A percentile compares a stretch with the other conserved stretches of the same genome.
These are phyloP conservation scores for Podarcis cretensis DNA, from an alignment of 2,113 vertebrate species.

Conservation along the genomic window DNA sequence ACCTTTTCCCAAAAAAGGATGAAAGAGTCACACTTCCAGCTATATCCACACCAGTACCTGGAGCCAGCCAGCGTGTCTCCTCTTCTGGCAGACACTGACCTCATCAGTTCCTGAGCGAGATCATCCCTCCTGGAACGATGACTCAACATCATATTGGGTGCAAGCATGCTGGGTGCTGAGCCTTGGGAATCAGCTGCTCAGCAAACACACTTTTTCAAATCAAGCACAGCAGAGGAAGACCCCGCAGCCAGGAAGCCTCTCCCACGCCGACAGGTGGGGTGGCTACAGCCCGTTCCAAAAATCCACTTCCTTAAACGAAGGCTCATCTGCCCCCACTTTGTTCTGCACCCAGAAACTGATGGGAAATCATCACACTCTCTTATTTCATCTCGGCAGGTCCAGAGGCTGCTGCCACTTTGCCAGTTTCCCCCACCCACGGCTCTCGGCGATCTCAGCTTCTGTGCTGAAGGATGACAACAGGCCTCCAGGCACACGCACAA, in stretches of 20 bases:
- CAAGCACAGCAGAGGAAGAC: neutral
- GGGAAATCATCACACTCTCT: too few species aligned
- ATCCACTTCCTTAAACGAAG: neutral
- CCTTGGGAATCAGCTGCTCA: too few species aligned
- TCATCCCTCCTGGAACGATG: fast-evolving
- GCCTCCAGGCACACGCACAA: neutral
- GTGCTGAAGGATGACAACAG: neutral
- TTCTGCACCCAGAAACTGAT: neutral
- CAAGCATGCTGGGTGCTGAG: neutral
- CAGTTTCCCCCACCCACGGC: neutral
- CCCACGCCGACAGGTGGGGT: neutral
- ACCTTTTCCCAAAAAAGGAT: neutral
- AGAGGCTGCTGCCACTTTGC: neutral
- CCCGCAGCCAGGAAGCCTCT: neutral
- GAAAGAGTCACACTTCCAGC: neutral
- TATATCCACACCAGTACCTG: neutral
- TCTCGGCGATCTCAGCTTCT: fast-evolving
- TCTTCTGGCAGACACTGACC: neutral
- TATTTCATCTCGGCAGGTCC: neutral
- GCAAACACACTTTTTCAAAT: neutral
- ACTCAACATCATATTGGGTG: fast-evolving
- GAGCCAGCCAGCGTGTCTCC: neutral
- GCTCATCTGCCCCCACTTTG: too few species aligned
- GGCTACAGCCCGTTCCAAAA: neutral
- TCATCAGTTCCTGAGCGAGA: neutral